Conservation (phyloP, 2,888 invertebrate genomes). For the Eucera pruinosa region DNA sequence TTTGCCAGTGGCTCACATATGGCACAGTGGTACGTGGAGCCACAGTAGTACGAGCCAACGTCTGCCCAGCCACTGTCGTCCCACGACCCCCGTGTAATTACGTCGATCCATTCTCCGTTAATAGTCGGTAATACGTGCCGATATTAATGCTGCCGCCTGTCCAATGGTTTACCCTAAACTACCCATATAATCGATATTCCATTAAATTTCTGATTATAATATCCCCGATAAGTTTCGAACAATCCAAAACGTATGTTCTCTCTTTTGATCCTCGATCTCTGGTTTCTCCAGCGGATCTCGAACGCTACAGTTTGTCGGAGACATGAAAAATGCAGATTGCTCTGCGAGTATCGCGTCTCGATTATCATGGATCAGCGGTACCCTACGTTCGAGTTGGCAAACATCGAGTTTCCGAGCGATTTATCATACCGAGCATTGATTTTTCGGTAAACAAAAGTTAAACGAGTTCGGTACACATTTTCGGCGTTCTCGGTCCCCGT, state of each 20-base stretch:
- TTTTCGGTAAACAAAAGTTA: slow-evolving; percentile 1
- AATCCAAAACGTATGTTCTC: no score
- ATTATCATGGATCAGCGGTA: neutral
- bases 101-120: slow-evolving; percentile 68
- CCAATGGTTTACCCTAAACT: slow-evolving; percentile 60
- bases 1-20: slow-evolving; percentile 60
- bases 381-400: slow-evolving; percentile 8
- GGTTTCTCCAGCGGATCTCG: neutral
- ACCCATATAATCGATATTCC: slow-evolving; percentile 39
- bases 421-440: slow-evolving; percentile 6
- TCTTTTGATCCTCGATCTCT: neutral
- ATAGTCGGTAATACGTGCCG: slow-evolving; percentile 71
- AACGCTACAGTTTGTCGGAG: neutral
- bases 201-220: slow-evolving; percentile 20
- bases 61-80: slow-evolving; percentile 61
- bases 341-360: neutral
- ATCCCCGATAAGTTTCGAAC: neutral
- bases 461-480: neutral
- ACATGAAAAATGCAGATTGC: neutral
- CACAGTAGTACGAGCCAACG: slow-evolving; percentile 66
- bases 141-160: slow-evolving; percentile 63
- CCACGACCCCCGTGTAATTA: slow-evolving; percentile 65
- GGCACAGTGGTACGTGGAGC: slow-evolving; percentile 63
- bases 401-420: slow-evolving; percentile 8
- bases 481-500: neutral